phyloP scores from a whole-genome alignment of 2,888 invertebrate species.

The Amphipyra berbera region DNA sequence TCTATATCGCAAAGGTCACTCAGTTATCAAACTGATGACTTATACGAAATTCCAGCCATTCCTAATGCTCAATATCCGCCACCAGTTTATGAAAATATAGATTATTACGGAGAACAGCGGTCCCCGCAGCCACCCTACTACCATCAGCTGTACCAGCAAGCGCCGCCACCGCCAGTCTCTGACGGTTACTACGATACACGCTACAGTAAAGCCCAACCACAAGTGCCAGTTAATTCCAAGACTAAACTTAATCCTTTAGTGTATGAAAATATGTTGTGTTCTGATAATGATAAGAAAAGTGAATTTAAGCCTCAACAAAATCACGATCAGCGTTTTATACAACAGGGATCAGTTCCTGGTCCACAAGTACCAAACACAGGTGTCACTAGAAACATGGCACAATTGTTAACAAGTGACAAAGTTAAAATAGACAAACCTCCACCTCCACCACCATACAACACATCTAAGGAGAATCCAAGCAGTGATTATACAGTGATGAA shows the following conservation, averaged over 20 bases:
- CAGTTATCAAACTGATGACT: conserved; percentile 84
- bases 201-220: conserved; percentile 94
- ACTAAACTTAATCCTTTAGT: conserved; percentile 80
- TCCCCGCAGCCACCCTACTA: conserved; percentile 91
- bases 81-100: conserved; percentile 94
- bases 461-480: conserved; percentile 75
- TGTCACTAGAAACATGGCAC: conserved; percentile 74
- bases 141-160: conserved; percentile 88
- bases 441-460: conserved; percentile 84
- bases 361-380: conserved; percentile 83
- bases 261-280: conserved; percentile 88
- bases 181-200: conserved; percentile 88
- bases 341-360: conserved; percentile 82
- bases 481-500: conserved; percentile 87
- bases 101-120: conserved; percentile 92
- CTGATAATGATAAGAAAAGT: conserved; percentile 81
- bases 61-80: conserved; percentile 81
- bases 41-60: conserved; percentile 84
- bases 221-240: conserved; percentile 91
- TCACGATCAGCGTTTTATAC: conserved; percentile 80
- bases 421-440: conserved; percentile 87
- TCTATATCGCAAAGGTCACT: conserved; percentile 90
- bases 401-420: conserved; percentile 80
- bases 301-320: conserved; percentile 78
- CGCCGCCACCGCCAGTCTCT: conserved; percentile 80